Conservation (phyloP, 2,113 vertebrate genomes). For the Mesembrinibis cayennensis region DNA sequence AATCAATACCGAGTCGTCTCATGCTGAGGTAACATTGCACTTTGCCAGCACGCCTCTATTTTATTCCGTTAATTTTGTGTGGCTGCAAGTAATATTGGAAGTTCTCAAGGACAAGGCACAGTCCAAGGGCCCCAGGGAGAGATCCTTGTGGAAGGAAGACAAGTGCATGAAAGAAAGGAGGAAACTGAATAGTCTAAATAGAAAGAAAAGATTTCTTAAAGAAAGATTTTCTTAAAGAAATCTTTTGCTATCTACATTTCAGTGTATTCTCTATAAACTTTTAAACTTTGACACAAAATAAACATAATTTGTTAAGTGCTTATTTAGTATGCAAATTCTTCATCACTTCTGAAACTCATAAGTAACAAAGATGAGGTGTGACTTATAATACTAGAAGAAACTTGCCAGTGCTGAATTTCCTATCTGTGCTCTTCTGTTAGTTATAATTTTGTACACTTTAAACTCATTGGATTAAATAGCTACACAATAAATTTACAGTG, state of each 20-base stretch:
- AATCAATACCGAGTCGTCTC: neutral
- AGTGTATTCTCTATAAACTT: constrained; percentile 50
- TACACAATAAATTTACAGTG: constrained; percentile 50
- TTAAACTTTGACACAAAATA: constrained; percentile 36
- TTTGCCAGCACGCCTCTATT: neutral
- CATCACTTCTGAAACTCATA: constrained; percentile 2
- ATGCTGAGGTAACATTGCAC: neutral
- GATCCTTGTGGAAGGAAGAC: neutral
- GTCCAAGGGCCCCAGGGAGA: neutral
- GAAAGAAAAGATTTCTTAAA: neutral
- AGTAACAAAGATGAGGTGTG: constrained; percentile 18
- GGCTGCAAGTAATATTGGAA: neutral
- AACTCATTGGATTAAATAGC: constrained; percentile 41
- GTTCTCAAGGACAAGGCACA: neutral
- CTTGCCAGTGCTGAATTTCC: constrained; percentile 49
- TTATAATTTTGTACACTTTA: neutral
- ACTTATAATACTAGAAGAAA: constrained; percentile 38
- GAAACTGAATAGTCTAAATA: neutral
- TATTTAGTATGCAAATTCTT: constrained; percentile 11
- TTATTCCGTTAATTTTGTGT: neutral
- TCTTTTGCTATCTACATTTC: constrained; percentile 45
- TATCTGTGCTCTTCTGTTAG: constrained; percentile 24
- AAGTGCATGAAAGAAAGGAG: neutral
- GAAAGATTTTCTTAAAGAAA: neutral
- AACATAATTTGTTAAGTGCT: constrained; percentile 33